A percentile compares a stretch with the other conserved stretches of the same genome.
These are phyloP conservation scores for Microtus ochrogaster DNA, from an alignment of 2,113 vertebrate genomes.

Conservation along the genomic window DNA sequence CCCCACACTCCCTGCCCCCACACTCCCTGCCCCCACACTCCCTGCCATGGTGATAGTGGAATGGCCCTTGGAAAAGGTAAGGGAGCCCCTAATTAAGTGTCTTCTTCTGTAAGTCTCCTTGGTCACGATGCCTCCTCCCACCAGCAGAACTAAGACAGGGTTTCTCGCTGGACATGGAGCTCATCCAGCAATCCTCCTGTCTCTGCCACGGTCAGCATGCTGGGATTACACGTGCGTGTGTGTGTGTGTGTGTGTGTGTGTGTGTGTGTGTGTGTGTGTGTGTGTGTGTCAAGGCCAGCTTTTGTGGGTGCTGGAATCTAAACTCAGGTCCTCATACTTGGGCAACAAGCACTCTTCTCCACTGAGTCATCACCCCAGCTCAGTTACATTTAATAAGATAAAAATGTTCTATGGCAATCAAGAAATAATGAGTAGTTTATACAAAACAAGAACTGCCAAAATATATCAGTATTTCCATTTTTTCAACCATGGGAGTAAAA, in stretches of 20 bases:
- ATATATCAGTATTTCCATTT: background rate
- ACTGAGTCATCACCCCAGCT: background rate
- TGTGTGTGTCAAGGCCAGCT: background rate
- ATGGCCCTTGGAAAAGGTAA: background rate
- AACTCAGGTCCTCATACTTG: background rate
- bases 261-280: no score
- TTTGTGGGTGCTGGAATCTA: background rate
- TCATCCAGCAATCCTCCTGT: background rate
- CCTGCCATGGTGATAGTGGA: background rate
- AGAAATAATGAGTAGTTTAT: conserved; percentile 31
- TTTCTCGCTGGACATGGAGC: no score
- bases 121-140: no score
- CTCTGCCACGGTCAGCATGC: background rate
- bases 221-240: background rate
- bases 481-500: conserved; percentile 36
- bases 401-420: conserved; percentile 29
- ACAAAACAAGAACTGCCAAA: background rate
- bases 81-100: background rate
- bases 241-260: no score
- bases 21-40: no score
- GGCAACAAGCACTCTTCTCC: background rate
- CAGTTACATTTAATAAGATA: conserved; percentile 58
- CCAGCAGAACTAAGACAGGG: background rate
- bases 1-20: no score
- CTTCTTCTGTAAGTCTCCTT: background rate